Percentiles rank a stretch among this genome's conserved stretches.
phyloP scores from a whole-genome alignment of 2,113 vertebrate genomes.

The Entelurus aequoreus region DNA sequence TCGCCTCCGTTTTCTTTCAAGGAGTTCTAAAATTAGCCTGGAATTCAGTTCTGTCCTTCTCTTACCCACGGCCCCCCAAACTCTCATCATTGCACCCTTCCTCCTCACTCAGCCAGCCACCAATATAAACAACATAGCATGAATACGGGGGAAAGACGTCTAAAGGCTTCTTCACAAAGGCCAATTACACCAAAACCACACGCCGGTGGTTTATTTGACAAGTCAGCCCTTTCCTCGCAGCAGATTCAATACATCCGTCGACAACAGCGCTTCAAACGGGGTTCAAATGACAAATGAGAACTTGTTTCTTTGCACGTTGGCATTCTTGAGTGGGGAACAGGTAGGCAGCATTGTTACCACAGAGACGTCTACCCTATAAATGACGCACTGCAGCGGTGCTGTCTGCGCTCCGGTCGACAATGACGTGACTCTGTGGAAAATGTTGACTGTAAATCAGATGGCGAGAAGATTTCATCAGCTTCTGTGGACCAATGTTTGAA shows the following conservation, averaged over 20 bases:
- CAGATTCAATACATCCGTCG: too few relatives aligned
- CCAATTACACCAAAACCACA: conserved; percentile 12
- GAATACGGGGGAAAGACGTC: conserved; percentile 32
- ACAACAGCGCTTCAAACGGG: too few relatives aligned
- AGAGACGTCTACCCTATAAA: conserved; percentile 4
- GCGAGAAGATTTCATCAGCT: conserved; percentile 12
- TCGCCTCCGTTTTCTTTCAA: conserved; percentile 59
- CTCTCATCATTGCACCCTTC: background rate
- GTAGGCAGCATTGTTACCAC: conserved; percentile 28
- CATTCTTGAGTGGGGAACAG: background rate
- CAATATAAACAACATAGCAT: conserved; percentile 59
- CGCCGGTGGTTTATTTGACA: too few relatives aligned
- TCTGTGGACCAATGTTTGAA: conserved; percentile 8
- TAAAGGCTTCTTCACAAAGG: conserved; percentile 19
- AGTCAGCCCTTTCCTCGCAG: too few relatives aligned
- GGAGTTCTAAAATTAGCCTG: conserved; percentile 72
- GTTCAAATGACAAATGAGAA: background rate
- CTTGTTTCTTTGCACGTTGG: background rate
- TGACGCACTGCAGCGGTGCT: background rate
- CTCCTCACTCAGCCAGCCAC: conserved; percentile 24
- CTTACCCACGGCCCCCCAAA: conserved; percentile 28
- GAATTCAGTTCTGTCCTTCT: conserved; percentile 64
- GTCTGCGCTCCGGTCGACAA: too few relatives aligned
- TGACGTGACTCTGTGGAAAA: too few relatives aligned
- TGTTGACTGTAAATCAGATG: conserved; percentile 16